Percentiles rank a stretch among this genome's conserved stretches.
Evolutionary conservation across 2,797 vertebrate genomes (phyloP).

Genomic region (Steatocranus sp.): DNA sequence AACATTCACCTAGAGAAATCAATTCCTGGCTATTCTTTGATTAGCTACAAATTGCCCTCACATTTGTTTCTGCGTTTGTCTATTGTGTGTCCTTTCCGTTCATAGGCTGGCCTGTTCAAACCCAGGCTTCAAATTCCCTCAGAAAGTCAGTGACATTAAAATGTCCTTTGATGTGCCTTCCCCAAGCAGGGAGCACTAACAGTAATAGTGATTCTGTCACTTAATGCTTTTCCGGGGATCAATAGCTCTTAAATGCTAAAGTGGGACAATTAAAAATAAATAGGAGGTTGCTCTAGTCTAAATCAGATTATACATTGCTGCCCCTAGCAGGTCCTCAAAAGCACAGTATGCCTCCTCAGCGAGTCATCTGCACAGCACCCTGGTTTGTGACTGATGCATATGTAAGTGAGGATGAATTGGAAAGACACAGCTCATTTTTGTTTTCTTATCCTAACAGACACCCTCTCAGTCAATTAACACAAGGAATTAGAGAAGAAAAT

Average conservation of each 20-base stretch:
- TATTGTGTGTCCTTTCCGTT: slow-evolving; percentile 95
- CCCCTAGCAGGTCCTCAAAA: slow-evolving; percentile 82
- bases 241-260: slow-evolving; percentile 99
- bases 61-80: slow-evolving; percentile 94
- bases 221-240: slow-evolving; percentile 97
- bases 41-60: slow-evolving; percentile 92
- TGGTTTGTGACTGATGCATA: slow-evolving; percentile 76
- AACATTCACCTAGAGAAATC: slow-evolving; percentile 87
- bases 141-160: slow-evolving; percentile 99
- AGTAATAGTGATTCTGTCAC: slow-evolving; percentile 97
- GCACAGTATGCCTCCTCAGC: slow-evolving; percentile 81
- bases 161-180: slow-evolving; percentile 99
- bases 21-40: slow-evolving; percentile 91
- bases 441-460: slow-evolving; percentile 6
- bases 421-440: slow-evolving; percentile 43
- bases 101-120: slow-evolving; percentile 91
- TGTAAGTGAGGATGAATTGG: slow-evolving; percentile 75
- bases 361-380: slow-evolving; percentile 75
- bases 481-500: slow-evolving; percentile 12
- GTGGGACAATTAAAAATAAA: slow-evolving; percentile 99
- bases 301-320: slow-evolving; percentile 82
- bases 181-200: slow-evolving; percentile 97
- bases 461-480: slow-evolving; percentile 31
- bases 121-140: slow-evolving; percentile 94
- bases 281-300: slow-evolving; percentile 86